Conservation (phyloP, 2,113 vertebrate genomes). For the Chlorodrepanis virens region DNA sequence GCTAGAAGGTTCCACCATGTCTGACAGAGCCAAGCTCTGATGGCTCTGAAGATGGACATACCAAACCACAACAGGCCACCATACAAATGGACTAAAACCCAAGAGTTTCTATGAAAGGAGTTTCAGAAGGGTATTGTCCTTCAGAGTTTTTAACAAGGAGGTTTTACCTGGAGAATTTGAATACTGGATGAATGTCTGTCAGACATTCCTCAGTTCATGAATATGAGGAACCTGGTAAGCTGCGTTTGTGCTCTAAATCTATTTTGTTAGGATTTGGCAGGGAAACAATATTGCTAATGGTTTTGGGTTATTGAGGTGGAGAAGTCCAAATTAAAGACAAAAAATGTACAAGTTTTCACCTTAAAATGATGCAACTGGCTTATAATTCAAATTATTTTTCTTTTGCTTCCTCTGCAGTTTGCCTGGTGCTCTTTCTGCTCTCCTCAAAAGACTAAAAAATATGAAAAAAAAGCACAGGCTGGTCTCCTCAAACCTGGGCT, state of each 20-base stretch:
- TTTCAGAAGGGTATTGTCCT: background rate
- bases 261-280: background rate
- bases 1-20: background rate
- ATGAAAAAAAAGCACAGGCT: fast-evolving
- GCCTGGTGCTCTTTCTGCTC: background rate
- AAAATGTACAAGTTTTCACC: background rate
- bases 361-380: background rate
- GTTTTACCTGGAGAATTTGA: background rate
- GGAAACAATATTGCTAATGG: fast-evolving
- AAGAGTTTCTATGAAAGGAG: background rate
- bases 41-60: background rate
- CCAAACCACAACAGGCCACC: background rate
- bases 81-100: background rate
- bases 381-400: background rate
- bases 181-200: background rate
- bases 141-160: background rate
- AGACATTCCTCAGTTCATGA: fast-evolving
- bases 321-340: background rate
- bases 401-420: background rate
- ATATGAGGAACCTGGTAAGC: background rate
- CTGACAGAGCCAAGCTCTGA: background rate
- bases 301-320: background rate
- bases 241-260: background rate
- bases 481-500: background rate
- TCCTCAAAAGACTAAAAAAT: background rate